A percentile compares a stretch with the other conserved stretches of the same genome.
phyloP scores from a whole-genome alignment of 2,113 vertebrate species.

The Callorhinus ursinus region DNA sequence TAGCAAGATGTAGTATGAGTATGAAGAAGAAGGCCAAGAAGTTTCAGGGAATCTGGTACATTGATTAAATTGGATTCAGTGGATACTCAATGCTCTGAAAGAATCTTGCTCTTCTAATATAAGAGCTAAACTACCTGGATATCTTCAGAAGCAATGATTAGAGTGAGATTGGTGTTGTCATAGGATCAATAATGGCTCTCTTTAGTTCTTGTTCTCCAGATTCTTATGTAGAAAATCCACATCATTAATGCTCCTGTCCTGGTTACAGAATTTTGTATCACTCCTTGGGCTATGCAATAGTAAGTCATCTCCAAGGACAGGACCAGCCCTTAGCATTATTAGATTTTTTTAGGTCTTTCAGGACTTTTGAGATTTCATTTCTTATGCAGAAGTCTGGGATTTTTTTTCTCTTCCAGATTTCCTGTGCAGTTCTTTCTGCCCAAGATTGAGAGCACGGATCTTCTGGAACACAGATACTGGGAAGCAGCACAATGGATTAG shows the following conservation, averaged over 20 bases:
- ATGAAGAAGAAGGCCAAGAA: slow-evolving; percentile 1
- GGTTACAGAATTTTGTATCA: slow-evolving; percentile 36
- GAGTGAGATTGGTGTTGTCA: not conserved
- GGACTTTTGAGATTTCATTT: not conserved
- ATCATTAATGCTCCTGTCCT: slow-evolving; percentile 3
- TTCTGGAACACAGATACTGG: not conserved
- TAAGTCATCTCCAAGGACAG: slow-evolving; percentile 3
- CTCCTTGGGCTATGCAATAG: not conserved
- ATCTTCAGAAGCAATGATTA: slow-evolving; percentile 37
- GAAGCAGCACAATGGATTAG: not conserved
- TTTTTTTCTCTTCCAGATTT: slow-evolving; percentile 12
- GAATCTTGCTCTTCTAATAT: slow-evolving; percentile 47
- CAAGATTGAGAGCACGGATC: not conserved
- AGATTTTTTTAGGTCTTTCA: not conserved
- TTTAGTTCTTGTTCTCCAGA: not conserved
- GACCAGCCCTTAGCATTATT: not conserved
- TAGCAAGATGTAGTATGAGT: slow-evolving; percentile 19
- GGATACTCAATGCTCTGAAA: slow-evolving; percentile 13
- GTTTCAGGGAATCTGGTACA: slow-evolving; percentile 20
- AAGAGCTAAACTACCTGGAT: not conserved
- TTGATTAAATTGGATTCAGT: slow-evolving; percentile 56
- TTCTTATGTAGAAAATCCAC: not conserved
- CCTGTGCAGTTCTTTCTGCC: not conserved
- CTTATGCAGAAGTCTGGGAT: not conserved
- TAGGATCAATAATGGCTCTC: not conserved